Conservation (phyloP, 2,888 invertebrate species). For the Drosophila neonasuta region DNA sequence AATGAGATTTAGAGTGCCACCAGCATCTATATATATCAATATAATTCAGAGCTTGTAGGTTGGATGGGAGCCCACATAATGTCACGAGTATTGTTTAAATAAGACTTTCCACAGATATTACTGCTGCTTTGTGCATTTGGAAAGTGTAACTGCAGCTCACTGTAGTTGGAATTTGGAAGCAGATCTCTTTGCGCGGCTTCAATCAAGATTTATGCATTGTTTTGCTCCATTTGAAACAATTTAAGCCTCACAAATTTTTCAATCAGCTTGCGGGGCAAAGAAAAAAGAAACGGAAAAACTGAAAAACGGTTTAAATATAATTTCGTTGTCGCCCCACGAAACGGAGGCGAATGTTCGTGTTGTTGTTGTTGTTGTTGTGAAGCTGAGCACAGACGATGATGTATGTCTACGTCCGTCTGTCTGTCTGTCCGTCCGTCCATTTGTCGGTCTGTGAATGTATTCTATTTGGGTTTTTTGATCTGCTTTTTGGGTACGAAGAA, state of each 20-base stretch:
- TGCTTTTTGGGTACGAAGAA: conserved; percentile 11
- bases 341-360: neutral
- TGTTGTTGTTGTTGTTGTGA: neutral
- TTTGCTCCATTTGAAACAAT: conserved; percentile 61
- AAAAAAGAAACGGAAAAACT: conserved; percentile 30
- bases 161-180: conserved; percentile 17
- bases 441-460: conserved; percentile 10
- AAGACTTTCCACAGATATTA: conserved; percentile 13
- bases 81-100: neutral
- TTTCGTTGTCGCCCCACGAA: conserved; percentile 35
- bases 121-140: neutral
- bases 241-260: conserved; percentile 66
- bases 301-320: conserved; percentile 46
- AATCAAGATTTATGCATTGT: conserved; percentile 56
- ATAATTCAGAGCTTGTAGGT: neutral
- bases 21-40: conserved; percentile 6
- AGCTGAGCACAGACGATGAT: conserved; percentile 5
- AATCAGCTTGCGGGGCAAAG: conserved; percentile 47
- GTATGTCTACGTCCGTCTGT: conserved; percentile 6
- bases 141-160: conserved; percentile 3
- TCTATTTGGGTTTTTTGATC: conserved; percentile 33
- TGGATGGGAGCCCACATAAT: conserved; percentile 14
- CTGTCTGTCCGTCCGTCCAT: neutral
- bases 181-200: conserved; percentile 13
- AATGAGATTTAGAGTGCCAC: conserved; percentile 8